These are phyloP conservation scores for Merops nubicus DNA, from an alignment of 2,113 vertebrate genomes.

Conservation along the genomic window DNA sequence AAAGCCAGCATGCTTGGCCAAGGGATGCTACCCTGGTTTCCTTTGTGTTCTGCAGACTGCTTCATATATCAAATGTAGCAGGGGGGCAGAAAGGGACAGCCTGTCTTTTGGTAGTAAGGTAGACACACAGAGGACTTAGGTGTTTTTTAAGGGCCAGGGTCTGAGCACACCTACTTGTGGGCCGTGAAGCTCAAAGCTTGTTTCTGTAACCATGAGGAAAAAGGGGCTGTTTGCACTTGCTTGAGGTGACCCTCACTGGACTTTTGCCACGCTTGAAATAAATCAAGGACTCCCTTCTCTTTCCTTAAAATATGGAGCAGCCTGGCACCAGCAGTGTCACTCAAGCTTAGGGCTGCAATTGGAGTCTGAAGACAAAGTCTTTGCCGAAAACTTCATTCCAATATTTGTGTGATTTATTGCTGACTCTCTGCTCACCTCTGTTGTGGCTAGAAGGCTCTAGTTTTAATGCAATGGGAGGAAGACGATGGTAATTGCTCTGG, in stretches of 20 bases:
- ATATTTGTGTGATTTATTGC: neutral
- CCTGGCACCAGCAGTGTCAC: neutral
- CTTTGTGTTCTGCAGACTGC: neutral
- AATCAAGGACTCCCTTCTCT: neutral
- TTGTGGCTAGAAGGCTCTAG: neutral
- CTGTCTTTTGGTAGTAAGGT: neutral
- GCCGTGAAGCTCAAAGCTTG: neutral
- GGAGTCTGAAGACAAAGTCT: neutral
- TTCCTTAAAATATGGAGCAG: neutral
- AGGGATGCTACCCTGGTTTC: neutral
- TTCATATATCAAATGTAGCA: neutral
- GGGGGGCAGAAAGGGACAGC: neutral
- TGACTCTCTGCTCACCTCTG: neutral
- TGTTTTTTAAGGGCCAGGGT: neutral
- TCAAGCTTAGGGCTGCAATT: neutral
- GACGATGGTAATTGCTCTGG: neutral
- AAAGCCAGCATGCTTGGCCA: neutral
- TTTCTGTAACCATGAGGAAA: neutral
- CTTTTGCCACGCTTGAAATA: neutral
- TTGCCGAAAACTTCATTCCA: neutral
- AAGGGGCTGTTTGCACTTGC: neutral
- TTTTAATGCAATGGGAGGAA: neutral
- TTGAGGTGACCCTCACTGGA: neutral
- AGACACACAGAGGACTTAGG: fast-evolving
- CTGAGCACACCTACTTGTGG: neutral